A percentile compares a stretch with the other conserved stretches of the same genome.
phyloP scores from a whole-genome alignment of 2,888 invertebrate species.

The Vandiemenella viatica region DNA sequence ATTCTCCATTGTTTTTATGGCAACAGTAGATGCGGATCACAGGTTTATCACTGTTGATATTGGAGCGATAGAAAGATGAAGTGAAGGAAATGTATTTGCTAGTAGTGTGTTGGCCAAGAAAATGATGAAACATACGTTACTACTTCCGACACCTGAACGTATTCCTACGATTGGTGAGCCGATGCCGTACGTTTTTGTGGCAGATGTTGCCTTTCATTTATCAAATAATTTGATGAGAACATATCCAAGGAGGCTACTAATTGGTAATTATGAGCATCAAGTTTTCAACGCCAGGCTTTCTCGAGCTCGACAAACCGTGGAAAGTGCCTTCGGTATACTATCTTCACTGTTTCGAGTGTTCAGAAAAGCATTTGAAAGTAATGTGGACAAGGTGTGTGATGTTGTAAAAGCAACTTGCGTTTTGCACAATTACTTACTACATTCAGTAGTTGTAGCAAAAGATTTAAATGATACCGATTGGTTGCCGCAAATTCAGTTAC shows the following conservation, averaged over 20 bases:
- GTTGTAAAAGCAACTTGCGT: not conserved
- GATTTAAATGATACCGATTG: not conserved
- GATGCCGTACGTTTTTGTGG: not conserved
- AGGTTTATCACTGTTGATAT: slow-evolving; percentile 11
- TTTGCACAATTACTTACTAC: not conserved
- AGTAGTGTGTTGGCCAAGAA: not conserved
- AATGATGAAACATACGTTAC: not conserved
- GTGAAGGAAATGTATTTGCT: slow-evolving; percentile 10
- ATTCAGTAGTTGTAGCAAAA: not conserved
- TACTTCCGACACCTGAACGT: not conserved
- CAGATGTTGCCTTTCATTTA: not conserved
- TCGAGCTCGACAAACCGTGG: too few relatives aligned
- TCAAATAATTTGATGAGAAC: not conserved
- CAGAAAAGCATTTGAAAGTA: not conserved
- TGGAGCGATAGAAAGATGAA: slow-evolving; percentile 10
- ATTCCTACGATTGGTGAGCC: not conserved
- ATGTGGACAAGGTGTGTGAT: not conserved
- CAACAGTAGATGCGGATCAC: slow-evolving; percentile 12
- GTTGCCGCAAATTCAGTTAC: not conserved
- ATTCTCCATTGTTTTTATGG: slow-evolving; percentile 11
- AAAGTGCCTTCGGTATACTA: not conserved
- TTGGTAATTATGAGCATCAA: too few relatives aligned
- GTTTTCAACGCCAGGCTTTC: too few relatives aligned
- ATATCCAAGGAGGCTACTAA: not conserved
- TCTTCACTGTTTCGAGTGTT: too few relatives aligned